Evolutionary conservation across 2,888 invertebrate genomes (phyloP), one percentile per base, ranked within the genome.

Genomic region (Strigamia crassipes): DNA sequence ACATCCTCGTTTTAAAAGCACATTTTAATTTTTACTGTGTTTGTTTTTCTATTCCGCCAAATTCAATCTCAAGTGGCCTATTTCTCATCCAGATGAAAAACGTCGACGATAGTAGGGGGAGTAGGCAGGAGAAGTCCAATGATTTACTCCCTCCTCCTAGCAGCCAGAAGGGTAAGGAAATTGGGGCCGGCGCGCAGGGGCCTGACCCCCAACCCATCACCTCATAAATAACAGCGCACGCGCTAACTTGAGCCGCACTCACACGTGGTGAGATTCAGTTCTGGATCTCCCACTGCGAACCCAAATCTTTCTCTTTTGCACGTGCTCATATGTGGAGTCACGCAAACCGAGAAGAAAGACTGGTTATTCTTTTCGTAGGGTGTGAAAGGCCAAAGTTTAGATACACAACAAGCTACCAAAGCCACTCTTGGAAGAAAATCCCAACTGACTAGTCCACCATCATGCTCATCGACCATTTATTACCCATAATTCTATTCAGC

Each of bases 131-230:
- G 73, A 73, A 73, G 73, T 73, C 73, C 73, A 73, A 73, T 73
- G 73, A 73, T 73, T 73, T 73, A 73, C 73, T 73, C 73, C 73
- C 73, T 73, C 73, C 73, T 73, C 73, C 73, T 73, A 27, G 73
- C 73, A 73, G 73, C 73, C 73, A 73, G 73, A 73, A 73, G 73
- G 73, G 73, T 73, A 73, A 73, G 73, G 73, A 73, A 73, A 73
- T 73, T 73, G 73, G 73, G 73, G 73, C 73, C 73, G 73, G 73
- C 73, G 73, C 73, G 73, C 73, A 73, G 73, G 73, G 73, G 73
- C 73, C 31, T 73, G 73, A 73, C 73, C 73, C 73, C 73, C 73
- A 73, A 73, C 73, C 73, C 73, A 73, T 73, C 73, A 73, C 73
- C 73, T 73, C 73, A 73, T 73, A 73, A 73, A 73, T 73, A 73